Base-by-base conservation (phyloP, 2,888 invertebrate species). In the Keiferia lycopersicella region DNA sequence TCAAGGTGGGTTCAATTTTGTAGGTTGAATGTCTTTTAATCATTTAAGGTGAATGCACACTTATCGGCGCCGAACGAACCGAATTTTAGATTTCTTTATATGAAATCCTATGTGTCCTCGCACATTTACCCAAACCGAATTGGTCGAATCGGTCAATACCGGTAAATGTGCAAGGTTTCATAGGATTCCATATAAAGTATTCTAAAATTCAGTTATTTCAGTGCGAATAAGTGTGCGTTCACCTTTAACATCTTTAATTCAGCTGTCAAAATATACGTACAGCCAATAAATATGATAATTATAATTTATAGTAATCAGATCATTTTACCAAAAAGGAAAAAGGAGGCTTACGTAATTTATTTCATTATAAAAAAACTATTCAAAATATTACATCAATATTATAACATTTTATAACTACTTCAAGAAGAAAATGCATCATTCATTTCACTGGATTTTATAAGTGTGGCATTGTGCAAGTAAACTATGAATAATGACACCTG, bases 301-400 rank as follows among this genome's bases (percentile, higher is more conserved):
- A 45, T 45, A 45, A 45, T 45, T 45, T 16, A 16, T n/a, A 50
- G 10, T 20, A 50, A 50, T 50, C 50, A 50, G 50, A 50, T 50
- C 50, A 20, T 10, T 2, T n/a, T 18, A 18, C 12, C 48, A 48
- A 48, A 48, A 18, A 18, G 20, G 10, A 50, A 50, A 48, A 18
- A 50, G 4, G 6, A 26, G 6, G 6, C 2, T 16, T 18, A 41
- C 41, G 1, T 39, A n/a, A n/a, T 45, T 45, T n/a, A 45, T 16
- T 45, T 45, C 2, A 45, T n/a, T 16, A n/a, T 4, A 41, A 16
- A n/a, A 16, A n/a, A n/a, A 45, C 16, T 3, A 45, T n/a, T 7
- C 45, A n/a, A 45, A 45, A 45, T 45, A 45, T 45, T 16, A 12
- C 12, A 41, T 14, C 14, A 14, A 41, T 16, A 16, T 16, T 16